Conservation (phyloP, 2,797 vertebrate species). For the Sardinella longiceps region DNA sequence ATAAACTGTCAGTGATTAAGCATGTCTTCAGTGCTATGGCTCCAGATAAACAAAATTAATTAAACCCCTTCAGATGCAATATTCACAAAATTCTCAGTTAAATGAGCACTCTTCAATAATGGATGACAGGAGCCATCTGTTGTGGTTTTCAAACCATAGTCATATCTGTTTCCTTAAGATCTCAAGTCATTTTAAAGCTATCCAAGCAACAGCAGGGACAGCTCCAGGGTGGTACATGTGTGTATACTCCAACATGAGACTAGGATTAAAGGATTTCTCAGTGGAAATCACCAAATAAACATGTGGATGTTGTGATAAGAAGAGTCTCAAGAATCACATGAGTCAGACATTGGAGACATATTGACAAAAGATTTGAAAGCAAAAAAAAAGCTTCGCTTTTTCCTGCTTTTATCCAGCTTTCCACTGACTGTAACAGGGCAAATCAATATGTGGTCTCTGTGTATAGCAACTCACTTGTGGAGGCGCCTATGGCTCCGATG, state of each 20-base stretch:
- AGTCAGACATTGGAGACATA: no score
- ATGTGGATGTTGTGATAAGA: no score
- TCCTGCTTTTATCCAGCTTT: no score
- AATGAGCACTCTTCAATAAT: conserved; percentile 52
- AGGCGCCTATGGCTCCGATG: conserved; percentile 95
- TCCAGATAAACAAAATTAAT: conserved; percentile 67
- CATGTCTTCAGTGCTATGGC: conserved; percentile 56
- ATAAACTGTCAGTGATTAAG: conserved; percentile 57
- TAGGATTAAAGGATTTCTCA: neutral
- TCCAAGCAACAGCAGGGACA: conserved; percentile 20
- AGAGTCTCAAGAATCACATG: no score
- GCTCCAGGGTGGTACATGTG: conserved; percentile 35
- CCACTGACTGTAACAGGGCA: no score
- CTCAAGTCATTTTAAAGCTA: conserved; percentile 48
- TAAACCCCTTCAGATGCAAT: conserved; percentile 71
- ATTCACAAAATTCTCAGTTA: conserved; percentile 64
- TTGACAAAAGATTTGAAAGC: no score
- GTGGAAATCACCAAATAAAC: neutral
- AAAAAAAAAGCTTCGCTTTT: no score
- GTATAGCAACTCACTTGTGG: conserved; percentile 81
- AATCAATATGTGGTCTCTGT: neutral
- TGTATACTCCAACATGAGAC: conserved; percentile 53
- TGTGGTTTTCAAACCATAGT: conserved; percentile 62
- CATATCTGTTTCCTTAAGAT: conserved; percentile 49
- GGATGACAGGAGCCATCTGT: conserved; percentile 65